phyloP scores from a whole-genome alignment of 2,888 invertebrate species.

The Dascillus cervinus region DNA sequence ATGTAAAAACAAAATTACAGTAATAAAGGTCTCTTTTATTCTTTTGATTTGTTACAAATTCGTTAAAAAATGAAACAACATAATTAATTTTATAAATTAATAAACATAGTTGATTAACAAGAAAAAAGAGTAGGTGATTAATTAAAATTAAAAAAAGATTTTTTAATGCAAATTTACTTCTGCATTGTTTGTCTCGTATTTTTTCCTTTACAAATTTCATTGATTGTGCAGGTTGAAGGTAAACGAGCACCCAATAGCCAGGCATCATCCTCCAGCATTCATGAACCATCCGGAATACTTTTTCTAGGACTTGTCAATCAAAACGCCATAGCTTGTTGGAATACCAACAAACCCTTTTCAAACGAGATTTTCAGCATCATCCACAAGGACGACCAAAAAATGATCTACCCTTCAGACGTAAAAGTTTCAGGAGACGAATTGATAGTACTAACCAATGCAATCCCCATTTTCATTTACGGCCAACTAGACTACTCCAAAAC shows the following conservation, averaged over 20 bases:
- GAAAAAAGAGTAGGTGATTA: too few species aligned
- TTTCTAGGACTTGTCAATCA: slow-evolving; percentile 65
- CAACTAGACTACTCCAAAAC: slow-evolving; percentile 50
- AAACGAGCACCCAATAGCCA: slow-evolving; percentile 58
- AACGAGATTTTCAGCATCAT: slow-evolving; percentile 48
- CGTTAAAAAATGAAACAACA: too few species aligned
- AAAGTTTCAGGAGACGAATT: slow-evolving; percentile 55
- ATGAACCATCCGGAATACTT: slow-evolving; percentile 52
- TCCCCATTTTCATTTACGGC: slow-evolving; percentile 60
- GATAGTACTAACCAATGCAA: slow-evolving; percentile 60
- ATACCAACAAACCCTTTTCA: slow-evolving; percentile 41
- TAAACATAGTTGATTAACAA: too few species aligned
- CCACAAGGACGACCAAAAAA: slow-evolving; percentile 48
- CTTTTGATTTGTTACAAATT: too few species aligned
- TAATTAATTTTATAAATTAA: too few species aligned
- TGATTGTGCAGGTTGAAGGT: slow-evolving; percentile 49
- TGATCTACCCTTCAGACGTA: slow-evolving; percentile 68
- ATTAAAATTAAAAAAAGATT: too few species aligned
- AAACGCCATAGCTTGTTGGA: slow-evolving; percentile 72
- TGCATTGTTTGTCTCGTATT: too few species aligned
- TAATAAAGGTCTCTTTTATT: too few species aligned
- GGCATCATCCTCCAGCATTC: slow-evolving; percentile 61
- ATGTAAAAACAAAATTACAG: too few species aligned
- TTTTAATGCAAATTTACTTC: too few species aligned
- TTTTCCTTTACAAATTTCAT: too few species aligned